phyloP scores from a whole-genome alignment of 2,113 vertebrate genomes.

The Todiramphus saurophagus region DNA sequence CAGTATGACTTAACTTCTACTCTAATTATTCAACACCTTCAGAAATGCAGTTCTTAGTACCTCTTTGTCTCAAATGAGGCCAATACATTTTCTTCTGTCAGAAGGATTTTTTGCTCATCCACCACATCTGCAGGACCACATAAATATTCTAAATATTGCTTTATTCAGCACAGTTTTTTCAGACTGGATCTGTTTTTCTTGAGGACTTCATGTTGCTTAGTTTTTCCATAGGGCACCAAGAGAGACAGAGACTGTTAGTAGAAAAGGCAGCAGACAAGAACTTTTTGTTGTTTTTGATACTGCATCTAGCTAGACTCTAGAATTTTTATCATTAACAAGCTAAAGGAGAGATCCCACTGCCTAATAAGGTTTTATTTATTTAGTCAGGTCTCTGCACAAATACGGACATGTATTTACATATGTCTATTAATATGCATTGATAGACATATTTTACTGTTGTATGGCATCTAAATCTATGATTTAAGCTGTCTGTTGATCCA shows the following conservation, averaged over 20 bases:
- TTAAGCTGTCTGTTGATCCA: not conserved
- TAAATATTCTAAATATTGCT: not conserved
- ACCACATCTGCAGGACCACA: not conserved
- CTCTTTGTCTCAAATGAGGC: not conserved
- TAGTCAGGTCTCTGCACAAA: not conserved
- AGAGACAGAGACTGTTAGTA: not conserved
- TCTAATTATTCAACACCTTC: not conserved
- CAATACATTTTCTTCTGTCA: rapidly evolving
- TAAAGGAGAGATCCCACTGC: not conserved
- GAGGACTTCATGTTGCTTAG: not conserved
- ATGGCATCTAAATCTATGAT: not conserved
- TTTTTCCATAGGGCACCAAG: not conserved
- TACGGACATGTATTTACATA: not conserved
- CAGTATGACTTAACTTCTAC: not conserved
- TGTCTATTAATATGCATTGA: not conserved
- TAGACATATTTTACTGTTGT: not conserved
- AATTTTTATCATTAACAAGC: not conserved
- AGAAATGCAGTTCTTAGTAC: not conserved
- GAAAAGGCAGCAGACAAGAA: not conserved
- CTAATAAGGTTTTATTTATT: not conserved
- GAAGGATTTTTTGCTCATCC: not conserved
- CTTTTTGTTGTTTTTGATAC: not conserved
- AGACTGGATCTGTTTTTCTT: not conserved
- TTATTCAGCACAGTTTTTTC: not conserved
- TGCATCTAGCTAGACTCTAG: not conserved